phyloP scores from a whole-genome alignment of 2,888 invertebrate species.

The Nomada ferruginata region DNA sequence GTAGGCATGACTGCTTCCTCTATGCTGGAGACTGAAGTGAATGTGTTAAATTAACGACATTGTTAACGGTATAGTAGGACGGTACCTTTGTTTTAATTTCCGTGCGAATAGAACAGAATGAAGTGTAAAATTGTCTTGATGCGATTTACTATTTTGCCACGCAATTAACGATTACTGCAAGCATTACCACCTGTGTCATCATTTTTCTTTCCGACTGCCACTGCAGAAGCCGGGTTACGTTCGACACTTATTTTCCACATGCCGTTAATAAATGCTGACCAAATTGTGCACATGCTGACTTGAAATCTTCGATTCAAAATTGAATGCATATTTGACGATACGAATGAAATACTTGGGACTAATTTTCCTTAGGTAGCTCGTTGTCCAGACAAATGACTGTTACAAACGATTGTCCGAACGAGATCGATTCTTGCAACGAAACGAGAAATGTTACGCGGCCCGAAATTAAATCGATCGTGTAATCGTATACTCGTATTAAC shows the following conservation, averaged over 20 bases:
- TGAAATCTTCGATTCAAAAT: slow-evolving; percentile 15
- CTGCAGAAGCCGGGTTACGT: neutral
- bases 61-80: slow-evolving; percentile 11
- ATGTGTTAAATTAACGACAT: slow-evolving; percentile 58
- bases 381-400: slow-evolving; percentile 25
- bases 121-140: neutral
- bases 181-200: slow-evolving; percentile 25
- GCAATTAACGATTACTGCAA: slow-evolving; percentile 21
- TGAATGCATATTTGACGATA: slow-evolving; percentile 3
- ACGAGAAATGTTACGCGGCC: no score
- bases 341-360: neutral
- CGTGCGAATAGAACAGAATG: neutral
- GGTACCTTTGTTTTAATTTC: slow-evolving; percentile 1
- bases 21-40: slow-evolving; percentile 78
- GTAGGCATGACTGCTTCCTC: slow-evolving; percentile 67
- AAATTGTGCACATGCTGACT: slow-evolving; percentile 7
- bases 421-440: neutral
- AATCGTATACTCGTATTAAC: no score
- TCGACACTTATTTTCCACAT: slow-evolving; percentile 19
- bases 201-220: neutral
- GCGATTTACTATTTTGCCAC: neutral
- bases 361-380: slow-evolving; percentile 15
- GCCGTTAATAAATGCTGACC: slow-evolving; percentile 23
- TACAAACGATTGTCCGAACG: neutral
- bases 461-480: no score